Evolutionary conservation across 30 jellyfish, hydroid and myxozoan genomes (phyloP).

Genomic region (Euphysa ruthae): DNA sequence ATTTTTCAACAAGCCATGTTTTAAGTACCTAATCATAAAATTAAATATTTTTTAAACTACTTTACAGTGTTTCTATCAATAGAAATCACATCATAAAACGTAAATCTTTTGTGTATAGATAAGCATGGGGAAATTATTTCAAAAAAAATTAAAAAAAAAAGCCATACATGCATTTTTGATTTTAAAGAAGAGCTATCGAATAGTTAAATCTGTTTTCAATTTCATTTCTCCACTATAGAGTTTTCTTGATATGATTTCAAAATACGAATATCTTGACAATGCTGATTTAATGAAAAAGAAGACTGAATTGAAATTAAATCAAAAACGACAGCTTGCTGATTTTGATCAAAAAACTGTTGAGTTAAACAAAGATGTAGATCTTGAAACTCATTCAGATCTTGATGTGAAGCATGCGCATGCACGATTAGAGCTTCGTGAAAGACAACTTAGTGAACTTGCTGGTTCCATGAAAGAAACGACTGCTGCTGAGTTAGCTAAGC

Average conservation of each 20-base stretch:
- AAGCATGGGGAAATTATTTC: too few relatives aligned
- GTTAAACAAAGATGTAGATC: slow-evolving; percentile 41
- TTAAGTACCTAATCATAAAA: too few relatives aligned
- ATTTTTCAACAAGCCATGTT: too few relatives aligned
- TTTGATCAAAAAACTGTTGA: slow-evolving; percentile 70
- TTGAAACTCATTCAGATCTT: slow-evolving; percentile 52
- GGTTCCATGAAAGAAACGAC: slow-evolving; percentile 69
- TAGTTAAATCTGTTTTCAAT: too few relatives aligned
- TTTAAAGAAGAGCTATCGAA: too few relatives aligned
- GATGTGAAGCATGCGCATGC: slow-evolving; percentile 83
- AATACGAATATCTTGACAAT: slow-evolving; percentile 20
- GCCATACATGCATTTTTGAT: too few relatives aligned
- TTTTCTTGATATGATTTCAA: not conserved
- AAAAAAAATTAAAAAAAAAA: too few relatives aligned
- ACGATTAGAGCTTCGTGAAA: slow-evolving; percentile 76
- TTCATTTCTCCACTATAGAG: not conserved
- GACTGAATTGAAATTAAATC: slow-evolving; percentile 73
- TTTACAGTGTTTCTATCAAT: too few relatives aligned
- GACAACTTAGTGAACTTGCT: slow-evolving; percentile 83
- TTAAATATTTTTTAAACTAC: too few relatives aligned
- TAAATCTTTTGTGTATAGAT: too few relatives aligned
- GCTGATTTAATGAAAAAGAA: slow-evolving; percentile 69
- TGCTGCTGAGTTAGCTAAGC: slow-evolving; percentile 66
- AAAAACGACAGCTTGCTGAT: slow-evolving; percentile 82
- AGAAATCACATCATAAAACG: too few relatives aligned